Conservation (phyloP, 2,888 invertebrate genomes). For the Idaea biselata region DNA sequence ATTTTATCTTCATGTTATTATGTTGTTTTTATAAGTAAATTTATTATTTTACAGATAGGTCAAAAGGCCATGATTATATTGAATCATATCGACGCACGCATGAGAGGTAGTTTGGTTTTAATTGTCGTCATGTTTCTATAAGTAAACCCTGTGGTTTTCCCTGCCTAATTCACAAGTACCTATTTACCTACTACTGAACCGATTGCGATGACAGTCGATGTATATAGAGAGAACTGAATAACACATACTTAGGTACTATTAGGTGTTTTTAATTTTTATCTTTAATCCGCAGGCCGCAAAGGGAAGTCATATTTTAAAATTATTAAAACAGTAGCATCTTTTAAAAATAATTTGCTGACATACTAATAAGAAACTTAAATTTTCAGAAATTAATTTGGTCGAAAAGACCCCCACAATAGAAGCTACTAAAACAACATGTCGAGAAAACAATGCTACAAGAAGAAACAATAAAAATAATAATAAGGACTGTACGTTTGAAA, state of each 20-base stretch:
- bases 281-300: no score
- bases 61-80: constrained; percentile 62
- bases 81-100: constrained; percentile 38
- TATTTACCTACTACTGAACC: no score
- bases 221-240: no score
- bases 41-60: constrained; percentile 47
- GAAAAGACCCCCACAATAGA: not conserved
- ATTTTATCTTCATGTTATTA: constrained; percentile 4
- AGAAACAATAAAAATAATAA: not conserved
- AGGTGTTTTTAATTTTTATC: no score
- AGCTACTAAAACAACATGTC: not conserved
- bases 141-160: not conserved
- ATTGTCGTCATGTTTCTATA: constrained; percentile 3
- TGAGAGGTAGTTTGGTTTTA: constrained; percentile 21
- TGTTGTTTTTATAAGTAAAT: not conserved
- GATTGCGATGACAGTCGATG: no score
- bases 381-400: constrained; percentile 13
- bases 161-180: no score
- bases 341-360: no score
- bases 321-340: no score
- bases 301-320: no score
- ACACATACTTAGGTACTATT: no score
- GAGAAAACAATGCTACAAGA: not conserved
- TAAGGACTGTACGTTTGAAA: not conserved
- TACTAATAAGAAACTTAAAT: not conserved